Evolutionary conservation across 2,888 invertebrate genomes (phyloP).

Genomic region (Idaea straminata): DNA sequence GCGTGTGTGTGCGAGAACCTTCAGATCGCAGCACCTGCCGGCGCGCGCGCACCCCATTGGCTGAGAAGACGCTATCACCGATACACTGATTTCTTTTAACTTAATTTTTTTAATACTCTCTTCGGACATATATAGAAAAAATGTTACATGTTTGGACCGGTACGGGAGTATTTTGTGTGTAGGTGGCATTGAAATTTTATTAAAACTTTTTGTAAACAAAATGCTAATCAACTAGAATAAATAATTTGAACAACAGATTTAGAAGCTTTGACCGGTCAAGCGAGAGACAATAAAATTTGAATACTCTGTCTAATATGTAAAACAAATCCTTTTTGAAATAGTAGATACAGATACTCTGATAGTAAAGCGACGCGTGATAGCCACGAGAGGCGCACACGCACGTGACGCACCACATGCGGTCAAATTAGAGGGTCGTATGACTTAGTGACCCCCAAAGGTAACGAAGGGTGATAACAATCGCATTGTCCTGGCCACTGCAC

Average conservation of each 20-base stretch:
- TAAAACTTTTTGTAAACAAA: slow-evolving; percentile 67
- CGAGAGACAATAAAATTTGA: slow-evolving; percentile 20
- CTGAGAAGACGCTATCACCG: slow-evolving; percentile 68
- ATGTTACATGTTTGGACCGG: slow-evolving; percentile 75
- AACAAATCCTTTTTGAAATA: slow-evolving; percentile 18
- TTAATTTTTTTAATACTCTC: slow-evolving; percentile 72
- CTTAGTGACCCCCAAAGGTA: slow-evolving; percentile 60
- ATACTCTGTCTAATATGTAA: slow-evolving; percentile 15
- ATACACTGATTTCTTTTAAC: slow-evolving; percentile 79
- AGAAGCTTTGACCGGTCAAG: slow-evolving; percentile 18
- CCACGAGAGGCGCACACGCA: slow-evolving; percentile 53
- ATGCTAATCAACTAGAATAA: slow-evolving; percentile 61
- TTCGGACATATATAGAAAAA: slow-evolving; percentile 74
- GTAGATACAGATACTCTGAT: slow-evolving; percentile 9
- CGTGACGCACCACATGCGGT: slow-evolving; percentile 42
- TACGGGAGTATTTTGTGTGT: slow-evolving; percentile 73
- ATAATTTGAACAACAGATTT: slow-evolving; percentile 48
- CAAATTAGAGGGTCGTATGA: slow-evolving; percentile 36
- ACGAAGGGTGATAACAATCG: slow-evolving; percentile 59
- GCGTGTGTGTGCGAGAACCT: slow-evolving; percentile 66
- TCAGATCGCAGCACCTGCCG: slow-evolving; percentile 71
- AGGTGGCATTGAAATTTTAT: slow-evolving; percentile 72
- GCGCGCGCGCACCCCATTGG: slow-evolving; percentile 75
- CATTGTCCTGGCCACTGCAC: slow-evolving; percentile 53
- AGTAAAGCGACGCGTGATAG: slow-evolving; percentile 27